These are phyloP conservation scores for Hesperophylax magnus DNA, from an alignment of 1,140 invertebrate genomes.

Conservation along the genomic window DNA sequence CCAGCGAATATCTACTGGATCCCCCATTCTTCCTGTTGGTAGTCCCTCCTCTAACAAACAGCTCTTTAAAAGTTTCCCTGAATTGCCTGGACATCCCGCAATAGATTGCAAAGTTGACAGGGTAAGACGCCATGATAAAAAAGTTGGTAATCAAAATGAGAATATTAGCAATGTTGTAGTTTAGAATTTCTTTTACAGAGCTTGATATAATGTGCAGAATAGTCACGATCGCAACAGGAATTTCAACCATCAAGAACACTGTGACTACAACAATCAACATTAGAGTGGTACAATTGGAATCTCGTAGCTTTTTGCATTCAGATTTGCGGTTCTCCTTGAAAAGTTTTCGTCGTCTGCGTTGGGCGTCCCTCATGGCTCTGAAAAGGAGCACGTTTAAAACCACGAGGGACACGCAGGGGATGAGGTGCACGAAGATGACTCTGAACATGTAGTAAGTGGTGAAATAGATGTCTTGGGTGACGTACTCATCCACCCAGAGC, in stretches of 20 bases:
- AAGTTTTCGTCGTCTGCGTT: conserved; percentile 83
- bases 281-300: conserved; percentile 92
- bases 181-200: conserved; percentile 78
- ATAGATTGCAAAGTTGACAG: conserved; percentile 96
- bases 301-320: conserved; percentile 86
- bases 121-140: conserved; percentile 92
- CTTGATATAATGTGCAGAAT: conserved; percentile 87
- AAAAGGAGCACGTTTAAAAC: conserved; percentile 92
- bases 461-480: conserved; percentile 82
- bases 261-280: conserved; percentile 97
- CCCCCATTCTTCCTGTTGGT: conserved; percentile 75
- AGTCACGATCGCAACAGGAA: conserved; percentile 91
- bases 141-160: conserved; percentile 92
- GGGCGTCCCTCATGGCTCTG: conserved; percentile 85
- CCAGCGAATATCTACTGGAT: conserved; percentile 82
- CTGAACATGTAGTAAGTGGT: conserved; percentile 88
- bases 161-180: conserved; percentile 86
- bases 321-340: conserved; percentile 88
- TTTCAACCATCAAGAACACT: conserved; percentile 91
- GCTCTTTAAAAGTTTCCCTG: conserved; percentile 91
- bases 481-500: conserved; percentile 75
- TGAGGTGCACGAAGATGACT: conserved; percentile 90
- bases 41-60: conserved; percentile 80
- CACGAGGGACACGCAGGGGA: conserved; percentile 91
- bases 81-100: conserved; percentile 96